Conservation (phyloP, 1,140 invertebrate species). For the Marisa cornuarietis region DNA sequence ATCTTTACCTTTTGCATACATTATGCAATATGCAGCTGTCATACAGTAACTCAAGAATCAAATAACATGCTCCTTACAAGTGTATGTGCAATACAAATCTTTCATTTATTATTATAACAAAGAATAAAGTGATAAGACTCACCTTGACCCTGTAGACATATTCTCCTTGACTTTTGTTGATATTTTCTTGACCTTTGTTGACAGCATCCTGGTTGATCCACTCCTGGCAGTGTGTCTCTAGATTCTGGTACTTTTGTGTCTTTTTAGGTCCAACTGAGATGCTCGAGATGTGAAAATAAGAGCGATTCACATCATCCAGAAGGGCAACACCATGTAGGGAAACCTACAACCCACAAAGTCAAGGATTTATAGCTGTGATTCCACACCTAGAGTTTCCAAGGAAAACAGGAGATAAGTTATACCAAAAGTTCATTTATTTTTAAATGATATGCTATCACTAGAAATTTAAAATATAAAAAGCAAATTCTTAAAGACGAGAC, state of each 20-base stretch:
- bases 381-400: background rate
- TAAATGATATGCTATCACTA: too few relatives aligned
- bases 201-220: conserved; percentile 63
- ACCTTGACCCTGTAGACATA: conserved; percentile 72
- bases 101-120: too few relatives aligned
- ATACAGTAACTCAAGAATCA: too few relatives aligned
- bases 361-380: background rate
- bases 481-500: too few relatives aligned
- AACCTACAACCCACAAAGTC: conserved; percentile 39
- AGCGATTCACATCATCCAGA: conserved; percentile 77
- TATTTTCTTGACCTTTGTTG: conserved; percentile 43
- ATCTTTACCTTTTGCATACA: too few relatives aligned
- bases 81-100: too few relatives aligned
- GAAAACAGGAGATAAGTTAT: background rate
- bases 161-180: conserved; percentile 44
- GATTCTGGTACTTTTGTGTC: conserved; percentile 63
- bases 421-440: background rate
- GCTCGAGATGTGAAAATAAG: conserved; percentile 76
- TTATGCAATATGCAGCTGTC: too few relatives aligned
- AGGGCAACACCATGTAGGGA: conserved; percentile 74
- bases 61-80: too few relatives aligned
- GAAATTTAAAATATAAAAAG: too few relatives aligned
- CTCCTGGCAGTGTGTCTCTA: conserved; percentile 64
- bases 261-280: conserved; percentile 63
- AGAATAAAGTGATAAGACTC: background rate